Conservation (phyloP, 64 coral and sea anemone species). For the Pachyseris speciosa region DNA sequence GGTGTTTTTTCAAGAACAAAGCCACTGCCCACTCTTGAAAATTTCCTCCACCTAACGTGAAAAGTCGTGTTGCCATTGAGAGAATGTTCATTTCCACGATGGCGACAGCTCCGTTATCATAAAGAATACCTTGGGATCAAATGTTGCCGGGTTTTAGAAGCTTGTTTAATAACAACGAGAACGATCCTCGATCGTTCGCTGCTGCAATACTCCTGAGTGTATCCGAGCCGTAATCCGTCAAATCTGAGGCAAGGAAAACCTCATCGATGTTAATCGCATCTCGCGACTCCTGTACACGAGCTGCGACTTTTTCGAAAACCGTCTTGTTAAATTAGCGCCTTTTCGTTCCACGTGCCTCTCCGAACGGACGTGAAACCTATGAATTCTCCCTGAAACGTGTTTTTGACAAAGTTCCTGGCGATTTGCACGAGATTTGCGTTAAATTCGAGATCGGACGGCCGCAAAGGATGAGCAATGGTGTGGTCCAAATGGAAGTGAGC, state of each 20-base stretch:
- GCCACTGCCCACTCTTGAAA: constrained; percentile 94
- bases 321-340: constrained; percentile 80
- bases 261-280: constrained; percentile 45
- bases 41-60: constrained; percentile 95
- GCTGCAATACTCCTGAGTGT: constrained; percentile 71
- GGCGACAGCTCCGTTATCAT: constrained; percentile 90
- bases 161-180: constrained; percentile 69
- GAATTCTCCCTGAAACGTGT: constrained; percentile 67
- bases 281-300: constrained; percentile 67
- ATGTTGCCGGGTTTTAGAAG: constrained; percentile 69
- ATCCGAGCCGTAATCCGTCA: constrained; percentile 93
- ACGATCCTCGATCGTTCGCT: constrained; percentile 48
- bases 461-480: constrained; percentile 60
- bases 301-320: constrained; percentile 83
- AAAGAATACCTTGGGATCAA: constrained; percentile 68
- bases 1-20: constrained; percentile 62
- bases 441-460: constrained; percentile 79
- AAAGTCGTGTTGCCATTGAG: constrained; percentile 75
- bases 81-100: constrained; percentile 99
- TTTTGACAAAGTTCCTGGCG: constrained; percentile 74
- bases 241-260: constrained; percentile 92
- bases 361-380: constrained; percentile 87
- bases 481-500: constrained; percentile 73
- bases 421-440: constrained; percentile 79
- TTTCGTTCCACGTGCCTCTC: constrained; percentile 88